These are phyloP conservation scores for Poecile montanus DNA, from an alignment of 2,797 vertebrate species.

Conservation along the genomic window DNA sequence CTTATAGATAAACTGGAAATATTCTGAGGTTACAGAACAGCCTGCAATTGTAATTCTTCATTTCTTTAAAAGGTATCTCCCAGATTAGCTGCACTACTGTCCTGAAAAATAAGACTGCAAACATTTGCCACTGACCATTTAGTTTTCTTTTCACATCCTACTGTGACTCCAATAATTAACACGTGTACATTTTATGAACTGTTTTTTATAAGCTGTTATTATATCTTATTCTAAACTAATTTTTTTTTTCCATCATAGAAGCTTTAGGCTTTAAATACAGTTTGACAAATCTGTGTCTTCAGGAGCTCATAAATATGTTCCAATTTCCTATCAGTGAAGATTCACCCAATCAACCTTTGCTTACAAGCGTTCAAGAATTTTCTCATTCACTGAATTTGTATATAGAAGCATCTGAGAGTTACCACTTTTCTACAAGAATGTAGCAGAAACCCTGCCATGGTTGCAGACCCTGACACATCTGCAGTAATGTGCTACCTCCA, in stretches of 20 bases:
- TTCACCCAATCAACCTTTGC: not conserved
- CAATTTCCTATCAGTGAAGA: not conserved
- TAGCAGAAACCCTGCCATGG: not conserved
- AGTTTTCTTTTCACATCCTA: not conserved
- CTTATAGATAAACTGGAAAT: not conserved
- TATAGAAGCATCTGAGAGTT: not conserved
- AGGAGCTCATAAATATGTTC: not conserved
- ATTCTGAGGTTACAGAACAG: not conserved
- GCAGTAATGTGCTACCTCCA: not conserved
- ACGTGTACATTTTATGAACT: not conserved
- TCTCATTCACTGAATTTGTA: not conserved
- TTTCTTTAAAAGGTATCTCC: not conserved
- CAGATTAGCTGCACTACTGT: not conserved
- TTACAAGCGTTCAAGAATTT: not conserved
- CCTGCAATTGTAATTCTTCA: not conserved
- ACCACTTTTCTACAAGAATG: not conserved
- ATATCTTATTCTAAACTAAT: not conserved
- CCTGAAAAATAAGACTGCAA: not conserved
- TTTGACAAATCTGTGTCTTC: not conserved
- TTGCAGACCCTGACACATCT: not conserved
- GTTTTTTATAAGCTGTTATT: not conserved
- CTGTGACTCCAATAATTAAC: not conserved
- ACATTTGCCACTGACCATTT: not conserved
- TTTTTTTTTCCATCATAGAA: not conserved
- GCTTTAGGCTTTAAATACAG: not conserved